Evolutionary conservation across 2,888 invertebrate genomes (phyloP), one percentile per base, ranked within the genome.

Genomic region (Xanthorhoe spadicearia): DNA sequence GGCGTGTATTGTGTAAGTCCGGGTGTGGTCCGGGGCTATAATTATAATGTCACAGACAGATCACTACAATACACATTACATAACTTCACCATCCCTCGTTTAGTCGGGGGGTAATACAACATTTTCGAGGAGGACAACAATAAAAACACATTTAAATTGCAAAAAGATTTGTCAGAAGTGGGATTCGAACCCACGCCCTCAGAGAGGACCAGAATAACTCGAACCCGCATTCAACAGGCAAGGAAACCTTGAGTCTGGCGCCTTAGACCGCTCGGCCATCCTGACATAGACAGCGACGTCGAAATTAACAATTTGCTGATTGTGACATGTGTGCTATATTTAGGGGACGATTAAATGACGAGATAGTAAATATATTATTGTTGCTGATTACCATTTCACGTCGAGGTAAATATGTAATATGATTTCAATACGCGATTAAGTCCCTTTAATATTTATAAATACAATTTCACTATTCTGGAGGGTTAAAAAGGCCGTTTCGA

Each of bases 201-300:
- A 95, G 93, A 93, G 94, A 94, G 94, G 96, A 96, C 95, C 96
- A 87, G 86, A 87, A 86, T 79, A 81, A 64, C 73, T 71, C 73
- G 66, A 52, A 71, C 73, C 56, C 95, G 95, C 94, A 94, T 94
- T 94, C 58, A 95, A 95, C 76, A 78, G 80, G 82, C 80, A 85
- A 84, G 86, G 83, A 64, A 69, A 77, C 87, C 86, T 87, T 86
- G 87, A 87, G 87, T 86, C 86, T 87, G 86, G 86, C 96, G 96
- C 96, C 96, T 96, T 96, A 96, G 96, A 96, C 96, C 96, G 95
- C 96, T 96, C 95, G 95, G 95, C 95, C 95, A 95, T 95, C 95
- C 95, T 95, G 95, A 95, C 95, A 60, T 18, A 78, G 64, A 38
- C 19, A 8, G n/a, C 1, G 0, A 0, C 0, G 0, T 10, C 17